Evolutionary conservation across 2,797 vertebrate species (phyloP).

Genomic region (Menidia menidia): DNA sequence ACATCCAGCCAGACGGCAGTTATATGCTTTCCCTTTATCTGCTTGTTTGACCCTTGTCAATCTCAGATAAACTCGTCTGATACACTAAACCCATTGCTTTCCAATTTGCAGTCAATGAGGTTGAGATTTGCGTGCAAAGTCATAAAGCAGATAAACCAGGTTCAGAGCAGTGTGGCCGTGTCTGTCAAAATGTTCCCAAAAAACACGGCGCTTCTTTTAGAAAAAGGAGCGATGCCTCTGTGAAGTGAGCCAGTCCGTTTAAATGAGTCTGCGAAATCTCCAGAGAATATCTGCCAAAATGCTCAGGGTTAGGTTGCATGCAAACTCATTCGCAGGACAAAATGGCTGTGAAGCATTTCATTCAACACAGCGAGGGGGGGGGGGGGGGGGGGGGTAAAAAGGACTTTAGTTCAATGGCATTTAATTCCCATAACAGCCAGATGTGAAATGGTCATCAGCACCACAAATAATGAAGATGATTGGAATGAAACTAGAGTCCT

Average conservation of each 20-base stretch:
- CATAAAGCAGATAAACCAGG: constrained; percentile 51
- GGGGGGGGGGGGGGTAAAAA: constrained; percentile 7
- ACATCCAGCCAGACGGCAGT: constrained; percentile 67
- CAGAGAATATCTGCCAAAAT: constrained; percentile 30
- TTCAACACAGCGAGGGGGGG: not conserved
- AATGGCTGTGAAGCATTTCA: constrained; percentile 34
- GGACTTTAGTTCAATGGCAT: constrained; percentile 74
- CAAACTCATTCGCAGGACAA: constrained; percentile 24
- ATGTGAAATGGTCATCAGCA: constrained; percentile 71
- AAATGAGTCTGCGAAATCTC: constrained; percentile 19
- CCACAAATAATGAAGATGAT: constrained; percentile 78
- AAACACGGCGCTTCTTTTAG: constrained; percentile 2
- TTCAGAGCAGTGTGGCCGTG: constrained; percentile 30
- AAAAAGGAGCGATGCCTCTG: not conserved
- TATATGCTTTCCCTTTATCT: constrained; percentile 75
- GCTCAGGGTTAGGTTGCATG: constrained; percentile 21
- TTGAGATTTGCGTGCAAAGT: constrained; percentile 44
- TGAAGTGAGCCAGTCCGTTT: not conserved
- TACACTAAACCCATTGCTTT: constrained; percentile 43
- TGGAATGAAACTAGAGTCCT: constrained; percentile 61
- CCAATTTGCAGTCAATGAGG: constrained; percentile 47
- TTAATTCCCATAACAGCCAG: constrained; percentile 77
- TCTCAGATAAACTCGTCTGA: constrained; percentile 69
- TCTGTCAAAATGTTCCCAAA: constrained; percentile 1
- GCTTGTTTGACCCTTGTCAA: constrained; percentile 74